These are phyloP conservation scores for Geotrupes spiniger DNA, from an alignment of 2,888 invertebrate genomes.

Conservation along the genomic window DNA sequence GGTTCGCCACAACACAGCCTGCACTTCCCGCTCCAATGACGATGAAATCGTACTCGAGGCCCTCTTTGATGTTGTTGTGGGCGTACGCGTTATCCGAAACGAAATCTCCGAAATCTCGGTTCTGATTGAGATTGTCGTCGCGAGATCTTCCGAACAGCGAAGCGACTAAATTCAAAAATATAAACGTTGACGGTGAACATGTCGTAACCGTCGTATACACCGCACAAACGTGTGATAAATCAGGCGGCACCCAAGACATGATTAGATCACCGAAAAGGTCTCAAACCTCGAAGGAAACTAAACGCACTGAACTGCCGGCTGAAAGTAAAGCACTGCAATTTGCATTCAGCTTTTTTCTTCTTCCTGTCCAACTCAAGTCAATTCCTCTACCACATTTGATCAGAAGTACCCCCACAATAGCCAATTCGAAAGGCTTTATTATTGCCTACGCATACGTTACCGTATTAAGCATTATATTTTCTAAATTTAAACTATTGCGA, in stretches of 20 bases:
- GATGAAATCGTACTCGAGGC: slow-evolving; percentile 57
- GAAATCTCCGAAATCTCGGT: slow-evolving; percentile 7
- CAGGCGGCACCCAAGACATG: slow-evolving; percentile 57
- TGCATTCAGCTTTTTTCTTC: slow-evolving; percentile 3
- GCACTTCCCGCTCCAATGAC: slow-evolving; percentile 67
- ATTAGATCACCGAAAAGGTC: too few relatives aligned
- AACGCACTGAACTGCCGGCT: slow-evolving; percentile 5
- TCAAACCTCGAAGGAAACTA: slow-evolving; percentile 3
- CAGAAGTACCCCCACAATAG: neutral
- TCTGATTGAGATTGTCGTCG: slow-evolving; percentile 37
- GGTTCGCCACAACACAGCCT: slow-evolving; percentile 65
- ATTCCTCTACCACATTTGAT: slow-evolving; percentile 5
- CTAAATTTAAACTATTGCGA: too few relatives aligned
- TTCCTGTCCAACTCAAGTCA: neutral
- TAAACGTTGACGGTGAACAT: slow-evolving; percentile 57
- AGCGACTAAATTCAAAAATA: slow-evolving; percentile 59
- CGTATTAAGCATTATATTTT: too few relatives aligned
- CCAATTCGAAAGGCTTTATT: slow-evolving; percentile 1
- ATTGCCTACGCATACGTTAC: neutral
- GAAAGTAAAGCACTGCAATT: slow-evolving; percentile 1
- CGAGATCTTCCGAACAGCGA: slow-evolving; percentile 57
- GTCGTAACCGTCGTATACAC: slow-evolving; percentile 57
- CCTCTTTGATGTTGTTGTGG: slow-evolving; percentile 18
- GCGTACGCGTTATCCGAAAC: neutral
- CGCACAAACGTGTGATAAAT: slow-evolving; percentile 56